phyloP scores from a whole-genome alignment of 2,113 vertebrate species.

The Crocuta crocuta region DNA sequence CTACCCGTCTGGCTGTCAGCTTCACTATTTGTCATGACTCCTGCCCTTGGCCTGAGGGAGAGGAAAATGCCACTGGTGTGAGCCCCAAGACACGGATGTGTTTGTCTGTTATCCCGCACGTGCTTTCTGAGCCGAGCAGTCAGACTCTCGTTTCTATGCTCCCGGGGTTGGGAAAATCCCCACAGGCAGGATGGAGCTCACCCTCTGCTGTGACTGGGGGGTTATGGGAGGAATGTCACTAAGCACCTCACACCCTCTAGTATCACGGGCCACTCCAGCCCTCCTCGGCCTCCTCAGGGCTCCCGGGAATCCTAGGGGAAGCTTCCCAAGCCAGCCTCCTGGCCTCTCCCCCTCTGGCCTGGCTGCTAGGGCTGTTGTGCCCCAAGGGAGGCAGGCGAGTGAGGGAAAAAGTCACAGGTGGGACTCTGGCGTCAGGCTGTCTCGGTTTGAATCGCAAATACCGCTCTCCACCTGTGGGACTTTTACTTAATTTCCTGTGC shows the following conservation, averaged over 20 bases:
- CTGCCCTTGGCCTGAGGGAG: not conserved
- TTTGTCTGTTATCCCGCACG: not conserved
- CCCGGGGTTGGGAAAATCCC: not conserved
- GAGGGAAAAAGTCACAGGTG: not conserved
- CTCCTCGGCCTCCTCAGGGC: too few species aligned
- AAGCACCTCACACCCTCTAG: not conserved
- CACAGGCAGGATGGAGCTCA: not conserved
- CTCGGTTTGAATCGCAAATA: not conserved
- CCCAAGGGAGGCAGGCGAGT: fast-evolving
- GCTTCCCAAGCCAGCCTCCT: not conserved
- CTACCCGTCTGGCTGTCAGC: not conserved
- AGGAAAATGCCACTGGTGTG: not conserved
- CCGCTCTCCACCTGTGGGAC: not conserved
- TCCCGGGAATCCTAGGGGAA: not conserved
- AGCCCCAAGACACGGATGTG: fast-evolving
- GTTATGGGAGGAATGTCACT: not conserved
- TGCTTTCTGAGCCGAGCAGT: not conserved
- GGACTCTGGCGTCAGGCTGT: not conserved
- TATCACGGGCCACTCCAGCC: not conserved
- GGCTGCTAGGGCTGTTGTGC: not conserved
- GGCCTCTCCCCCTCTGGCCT: not conserved
- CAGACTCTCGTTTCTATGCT: not conserved
- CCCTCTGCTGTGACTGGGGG: not conserved
- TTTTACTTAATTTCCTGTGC: not conserved
- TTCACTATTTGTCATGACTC: not conserved